Base-by-base conservation (phyloP, 2,888 invertebrate genomes). In the Papilio elwesi region DNA sequence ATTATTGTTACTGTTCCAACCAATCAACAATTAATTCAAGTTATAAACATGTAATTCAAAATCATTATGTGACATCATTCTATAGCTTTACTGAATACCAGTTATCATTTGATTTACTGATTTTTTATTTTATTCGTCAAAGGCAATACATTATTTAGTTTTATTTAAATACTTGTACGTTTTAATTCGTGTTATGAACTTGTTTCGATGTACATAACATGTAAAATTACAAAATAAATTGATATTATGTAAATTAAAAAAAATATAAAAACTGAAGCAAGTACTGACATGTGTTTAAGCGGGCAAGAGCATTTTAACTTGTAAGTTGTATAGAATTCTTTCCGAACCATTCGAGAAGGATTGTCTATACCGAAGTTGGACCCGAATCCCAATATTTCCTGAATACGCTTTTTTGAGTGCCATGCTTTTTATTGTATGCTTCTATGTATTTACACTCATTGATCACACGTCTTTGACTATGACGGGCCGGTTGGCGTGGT, bases 271-370 rank as follows among this genome's bases (percentile, higher is more conserved):
- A 13, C 4, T 57, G 65, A 65, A 48, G 55, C 55, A 65, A 55
- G 53, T 53, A 47, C 52, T 38, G 62, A 47, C 16, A n/a, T 15
- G 26, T 52, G 26, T 49, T 55, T 62, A 38, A 62, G 63, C 38
- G 74, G 76, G 79, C 78, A 71, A 66, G 75, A 74, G 71, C 76
- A 76, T 70, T 73, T 71, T 76, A 74, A 71, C 71, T 48, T 75
- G 79, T 76, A 79, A 79, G 65, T 77, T 80, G 80, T 81, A 80
- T 81, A 77, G 73, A 75, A 76, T 78, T 76, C 79, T 79, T 83
- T 78, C 74, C 74, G 47, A 38, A 48, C 57, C 59, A 16, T 38
- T 12, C 3, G 72, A 69, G 57, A 70, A 69, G 73, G 38, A 36
- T 69, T 65, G 51, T n/a, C 10, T 66, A 69, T 73, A 69, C 59